Evolutionary conservation across 2,113 vertebrate genomes (phyloP).

Genomic region (Thinocorus orbignyianus): DNA sequence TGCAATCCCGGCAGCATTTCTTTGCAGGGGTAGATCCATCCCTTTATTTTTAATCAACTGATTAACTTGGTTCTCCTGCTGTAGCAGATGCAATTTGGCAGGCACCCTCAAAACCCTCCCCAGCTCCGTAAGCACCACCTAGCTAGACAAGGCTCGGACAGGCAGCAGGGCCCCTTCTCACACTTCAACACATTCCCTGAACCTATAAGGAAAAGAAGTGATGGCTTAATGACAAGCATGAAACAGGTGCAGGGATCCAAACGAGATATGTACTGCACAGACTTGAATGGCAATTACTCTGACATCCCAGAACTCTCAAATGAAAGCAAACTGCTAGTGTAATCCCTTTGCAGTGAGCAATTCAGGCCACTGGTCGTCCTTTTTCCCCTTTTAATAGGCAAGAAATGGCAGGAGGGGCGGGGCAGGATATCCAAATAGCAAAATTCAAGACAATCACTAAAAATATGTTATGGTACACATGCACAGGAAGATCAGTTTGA

Average conservation of each 20-base stretch:
- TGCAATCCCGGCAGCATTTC: conserved; percentile 86
- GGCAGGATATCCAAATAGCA: neutral
- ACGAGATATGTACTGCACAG: neutral
- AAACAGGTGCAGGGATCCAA: conserved; percentile 81
- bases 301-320: conserved; percentile 36
- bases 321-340: conserved; percentile 33
- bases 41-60: conserved; percentile 40
- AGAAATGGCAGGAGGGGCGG: no score
- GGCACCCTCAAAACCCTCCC: neutral
- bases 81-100: conserved; percentile 10
- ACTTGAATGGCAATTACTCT: conserved; percentile 43
- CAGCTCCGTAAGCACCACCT: conserved; percentile 17
- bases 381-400: neutral
- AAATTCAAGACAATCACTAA: neutral
- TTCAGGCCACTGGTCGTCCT: neutral
- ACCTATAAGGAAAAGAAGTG: conserved; percentile 87
- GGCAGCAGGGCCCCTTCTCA: conserved; percentile 47
- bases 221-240: conserved; percentile 77
- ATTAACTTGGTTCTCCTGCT: neutral
- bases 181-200: conserved; percentile 55
- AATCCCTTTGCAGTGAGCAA: neutral
- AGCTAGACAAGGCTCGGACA: neutral
- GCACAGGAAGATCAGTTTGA: neutral
- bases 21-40: conserved; percentile 83
- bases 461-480: neutral